These are phyloP conservation scores for Perca flavescens DNA, from an alignment of 2,113 vertebrate genomes.

Conservation along the genomic window DNA sequence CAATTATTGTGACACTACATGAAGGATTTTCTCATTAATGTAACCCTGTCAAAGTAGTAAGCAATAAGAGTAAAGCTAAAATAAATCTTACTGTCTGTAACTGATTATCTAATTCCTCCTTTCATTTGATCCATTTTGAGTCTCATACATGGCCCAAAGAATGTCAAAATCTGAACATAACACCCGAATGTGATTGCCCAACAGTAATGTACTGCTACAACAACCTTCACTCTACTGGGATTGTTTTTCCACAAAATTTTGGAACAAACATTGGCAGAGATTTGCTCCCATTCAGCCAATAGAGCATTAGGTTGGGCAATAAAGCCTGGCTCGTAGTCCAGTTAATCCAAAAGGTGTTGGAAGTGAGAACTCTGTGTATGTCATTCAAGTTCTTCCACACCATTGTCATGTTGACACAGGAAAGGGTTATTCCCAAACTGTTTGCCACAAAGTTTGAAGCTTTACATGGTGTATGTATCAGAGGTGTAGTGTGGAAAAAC, in stretches of 20 bases:
- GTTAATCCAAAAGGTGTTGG: neutral
- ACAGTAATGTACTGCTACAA: constrained; percentile 4
- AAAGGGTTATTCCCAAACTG: neutral
- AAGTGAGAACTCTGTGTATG: neutral
- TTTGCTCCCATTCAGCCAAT: neutral
- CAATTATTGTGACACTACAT: neutral
- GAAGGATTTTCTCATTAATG: neutral
- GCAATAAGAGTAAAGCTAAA: neutral
- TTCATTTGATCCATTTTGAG: neutral
- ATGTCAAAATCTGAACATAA: neutral
- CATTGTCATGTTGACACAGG: neutral
- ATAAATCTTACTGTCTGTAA: neutral
- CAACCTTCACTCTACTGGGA: neutral
- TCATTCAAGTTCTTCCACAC: neutral
- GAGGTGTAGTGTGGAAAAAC: neutral
- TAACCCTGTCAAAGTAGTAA: neutral
- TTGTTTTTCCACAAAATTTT: neutral
- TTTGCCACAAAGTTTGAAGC: neutral
- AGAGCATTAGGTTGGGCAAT: neutral
- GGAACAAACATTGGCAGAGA: too few species aligned
- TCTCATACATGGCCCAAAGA: neutral
- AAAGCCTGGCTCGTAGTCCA: neutral
- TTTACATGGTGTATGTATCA: neutral
- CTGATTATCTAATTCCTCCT: neutral
- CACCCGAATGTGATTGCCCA: neutral